These are phyloP conservation scores for Petromus typicus DNA, from an alignment of 2,113 vertebrate species.

Conservation along the genomic window DNA sequence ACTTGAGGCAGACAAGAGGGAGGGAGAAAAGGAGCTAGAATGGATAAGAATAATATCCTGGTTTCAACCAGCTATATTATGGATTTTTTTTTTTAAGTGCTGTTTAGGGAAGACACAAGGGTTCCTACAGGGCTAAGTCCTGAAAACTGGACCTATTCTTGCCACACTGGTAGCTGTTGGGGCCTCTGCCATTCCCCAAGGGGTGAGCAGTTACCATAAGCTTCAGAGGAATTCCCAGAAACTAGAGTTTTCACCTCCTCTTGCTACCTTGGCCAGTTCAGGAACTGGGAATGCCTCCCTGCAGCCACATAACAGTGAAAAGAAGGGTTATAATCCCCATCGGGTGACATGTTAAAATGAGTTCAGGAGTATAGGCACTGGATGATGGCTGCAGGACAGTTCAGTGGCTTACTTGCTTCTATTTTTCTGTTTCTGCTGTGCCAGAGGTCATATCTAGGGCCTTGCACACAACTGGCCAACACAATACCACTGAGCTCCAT, in stretches of 20 bases:
- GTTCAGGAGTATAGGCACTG: neutral
- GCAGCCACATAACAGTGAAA: neutral
- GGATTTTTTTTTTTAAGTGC: neutral
- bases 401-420: neutral
- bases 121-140: neutral
- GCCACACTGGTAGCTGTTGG: neutral
- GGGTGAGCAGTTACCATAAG: neutral
- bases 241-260: neutral
- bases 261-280: neutral
- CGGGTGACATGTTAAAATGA: neutral
- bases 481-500: neutral
- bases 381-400: neutral
- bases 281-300: neutral
- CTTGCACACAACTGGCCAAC: neutral
- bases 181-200: neutral
- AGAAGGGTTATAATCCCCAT: neutral
- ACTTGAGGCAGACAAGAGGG: neutral
- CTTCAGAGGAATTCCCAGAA: constrained; percentile 1
- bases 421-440: neutral
- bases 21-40: neutral
- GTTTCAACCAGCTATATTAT: neutral
- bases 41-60: neutral
- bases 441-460: neutral
- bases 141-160: neutral
- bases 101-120: neutral